Conservation (phyloP, 2,888 invertebrate genomes). For the Tiphia femorata region DNA sequence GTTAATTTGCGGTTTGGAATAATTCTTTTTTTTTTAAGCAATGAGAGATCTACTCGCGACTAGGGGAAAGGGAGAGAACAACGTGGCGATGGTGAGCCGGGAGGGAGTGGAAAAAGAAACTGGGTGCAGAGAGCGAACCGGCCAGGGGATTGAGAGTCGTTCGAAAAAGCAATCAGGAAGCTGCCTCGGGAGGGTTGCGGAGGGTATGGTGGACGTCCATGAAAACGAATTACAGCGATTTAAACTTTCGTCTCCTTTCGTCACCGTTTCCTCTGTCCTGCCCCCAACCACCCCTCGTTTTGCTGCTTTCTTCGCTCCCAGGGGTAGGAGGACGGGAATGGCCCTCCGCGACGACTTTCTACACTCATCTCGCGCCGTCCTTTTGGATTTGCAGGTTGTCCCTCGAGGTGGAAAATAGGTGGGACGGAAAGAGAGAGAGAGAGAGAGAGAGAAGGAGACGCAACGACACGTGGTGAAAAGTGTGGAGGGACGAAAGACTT, state of each 20-base stretch:
- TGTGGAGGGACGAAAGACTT: too few species aligned
- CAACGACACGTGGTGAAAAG: slow-evolving; percentile 14
- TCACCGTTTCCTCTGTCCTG: background rate
- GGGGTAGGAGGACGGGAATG: too few species aligned
- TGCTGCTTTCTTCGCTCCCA: slow-evolving; percentile 6
- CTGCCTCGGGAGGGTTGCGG: slow-evolving; percentile 6
- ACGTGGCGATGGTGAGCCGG: too few species aligned
- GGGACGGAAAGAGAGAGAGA: too few species aligned
- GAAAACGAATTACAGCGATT: slow-evolving; percentile 53
- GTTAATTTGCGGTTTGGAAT: background rate
- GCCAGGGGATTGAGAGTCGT: slow-evolving; percentile 7
- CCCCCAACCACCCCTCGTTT: slow-evolving; percentile 1
- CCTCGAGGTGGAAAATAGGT: too few species aligned
- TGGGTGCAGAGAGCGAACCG: background rate
- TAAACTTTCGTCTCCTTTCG: slow-evolving; percentile 31
- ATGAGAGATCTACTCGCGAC: too few species aligned
- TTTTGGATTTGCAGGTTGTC: slow-evolving; percentile 14
- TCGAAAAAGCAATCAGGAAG: slow-evolving; percentile 29
- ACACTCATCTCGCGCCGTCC: slow-evolving; percentile 6
- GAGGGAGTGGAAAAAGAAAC: too few species aligned
- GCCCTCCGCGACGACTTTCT: slow-evolving; percentile 9
- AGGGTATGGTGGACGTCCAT: slow-evolving; percentile 26
- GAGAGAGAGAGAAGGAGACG: slow-evolving; percentile 11
- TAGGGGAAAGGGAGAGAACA: background rate
- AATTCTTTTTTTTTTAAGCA: background rate